Evolutionary conservation across 1,140 invertebrate genomes (phyloP), one percentile per base, ranked within the genome.

Genomic region (Drosophila nebulosa): DNA sequence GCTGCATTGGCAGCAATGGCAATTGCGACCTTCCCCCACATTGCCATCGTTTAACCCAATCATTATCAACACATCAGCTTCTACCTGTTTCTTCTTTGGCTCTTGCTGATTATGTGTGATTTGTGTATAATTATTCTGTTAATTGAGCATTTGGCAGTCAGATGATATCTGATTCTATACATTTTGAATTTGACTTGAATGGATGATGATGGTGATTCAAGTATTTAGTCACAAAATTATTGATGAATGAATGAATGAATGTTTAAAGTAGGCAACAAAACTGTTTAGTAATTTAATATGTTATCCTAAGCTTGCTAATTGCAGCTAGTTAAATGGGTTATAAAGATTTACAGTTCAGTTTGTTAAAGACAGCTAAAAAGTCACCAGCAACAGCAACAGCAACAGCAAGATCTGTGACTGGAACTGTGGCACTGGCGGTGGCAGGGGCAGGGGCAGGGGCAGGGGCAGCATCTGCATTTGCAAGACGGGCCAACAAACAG

Each of bases 401-500:
- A 10, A 2, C 39, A 16, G 16, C 39, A 42, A 1, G 30, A 10
- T 3, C 9, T 32, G 30, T 3, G 10, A 12, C 2, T 12, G 30
- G 30, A 32, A 10, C 3, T 10, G 10, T 2, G 30, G 30, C 30
- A 3, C 9, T 10, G 10, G 9, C 10, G 3, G 9, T 10, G 30
- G 30, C 9, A 2, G 30, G 9, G 30, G 30, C 30, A 12, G 30
- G 30, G 30, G 9, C 30, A 32, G 30, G 5, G 27, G 27, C 4
- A 6, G 27, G 7, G 4, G 39, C 36, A 16, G 36, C 36, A 39
- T 39, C 36, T 39, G 36, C 36, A 39, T 39, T n/a, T 39, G 16
- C 39, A 21, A 9, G 6, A 61, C 36, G 18, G 10, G 27, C n/a
- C 58, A 35, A 60, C 39, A 71, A 78, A 78, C 69, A 74, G 69